A percentile compares a stretch with the other conserved stretches of the same genome.
Evolutionary conservation across 2,888 invertebrate species (phyloP).

Genomic region (Hymenopus coronatus): DNA sequence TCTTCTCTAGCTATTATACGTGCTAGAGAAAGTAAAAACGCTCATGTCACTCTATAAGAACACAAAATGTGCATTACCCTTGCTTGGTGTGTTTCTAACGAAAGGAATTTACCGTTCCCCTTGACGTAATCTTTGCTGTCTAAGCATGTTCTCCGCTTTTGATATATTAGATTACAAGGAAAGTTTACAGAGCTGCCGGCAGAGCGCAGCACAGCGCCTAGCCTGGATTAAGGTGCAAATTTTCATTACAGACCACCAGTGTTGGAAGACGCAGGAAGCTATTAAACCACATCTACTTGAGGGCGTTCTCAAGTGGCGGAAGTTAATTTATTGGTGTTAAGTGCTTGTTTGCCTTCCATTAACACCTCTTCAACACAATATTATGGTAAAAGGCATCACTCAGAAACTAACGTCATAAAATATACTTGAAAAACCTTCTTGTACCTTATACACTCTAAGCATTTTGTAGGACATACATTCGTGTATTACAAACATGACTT

Average conservation of each 20-base stretch:
- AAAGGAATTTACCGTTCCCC: background rate
- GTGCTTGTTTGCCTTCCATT: background rate
- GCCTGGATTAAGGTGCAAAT: background rate
- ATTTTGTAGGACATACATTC: too few relatives aligned
- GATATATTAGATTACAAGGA: background rate
- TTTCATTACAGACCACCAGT: background rate
- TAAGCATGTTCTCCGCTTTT: background rate
- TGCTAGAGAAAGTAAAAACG: too few relatives aligned
- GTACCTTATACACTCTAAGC: too few relatives aligned
- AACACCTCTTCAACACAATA: background rate
- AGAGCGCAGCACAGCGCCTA: too few relatives aligned
- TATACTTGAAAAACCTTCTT: too few relatives aligned
- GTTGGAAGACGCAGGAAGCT: background rate
- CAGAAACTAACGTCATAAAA: too few relatives aligned
- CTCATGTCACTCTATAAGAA: too few relatives aligned
- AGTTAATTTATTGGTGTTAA: background rate
- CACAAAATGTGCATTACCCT: too few relatives aligned
- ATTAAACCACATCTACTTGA: background rate
- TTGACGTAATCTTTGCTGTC: background rate
- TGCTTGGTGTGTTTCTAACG: background rate
- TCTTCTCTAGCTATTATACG: too few relatives aligned
- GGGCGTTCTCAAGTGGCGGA: background rate
- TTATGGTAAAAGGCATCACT: too few relatives aligned
- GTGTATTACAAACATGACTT: too few relatives aligned
- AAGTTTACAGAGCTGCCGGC: background rate